These are phyloP conservation scores for Miichthys miiuy DNA, from an alignment of 2,797 vertebrate species.

Conservation along the genomic window DNA sequence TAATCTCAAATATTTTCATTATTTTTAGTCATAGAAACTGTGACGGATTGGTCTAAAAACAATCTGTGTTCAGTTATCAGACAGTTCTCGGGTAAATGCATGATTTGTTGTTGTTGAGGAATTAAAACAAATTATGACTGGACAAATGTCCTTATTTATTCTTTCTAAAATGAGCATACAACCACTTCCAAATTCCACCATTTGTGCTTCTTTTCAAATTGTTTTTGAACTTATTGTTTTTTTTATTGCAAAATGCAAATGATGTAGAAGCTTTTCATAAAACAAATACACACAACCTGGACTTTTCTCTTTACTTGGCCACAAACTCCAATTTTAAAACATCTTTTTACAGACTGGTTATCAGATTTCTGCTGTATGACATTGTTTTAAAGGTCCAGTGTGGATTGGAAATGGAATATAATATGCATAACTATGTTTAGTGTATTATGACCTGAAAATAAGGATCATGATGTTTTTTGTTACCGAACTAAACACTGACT, in stretches of 20 bases:
- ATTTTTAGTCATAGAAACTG: neutral
- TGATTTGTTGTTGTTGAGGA: neutral
- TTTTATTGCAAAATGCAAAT: neutral
- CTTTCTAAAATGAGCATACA: neutral
- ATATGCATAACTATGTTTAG: too few relatives aligned
- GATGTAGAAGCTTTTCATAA: too few relatives aligned
- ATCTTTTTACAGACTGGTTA: neutral
- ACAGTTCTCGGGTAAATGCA: too few relatives aligned
- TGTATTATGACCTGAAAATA: too few relatives aligned
- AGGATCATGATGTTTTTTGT: too few relatives aligned
- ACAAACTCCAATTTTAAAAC: neutral
- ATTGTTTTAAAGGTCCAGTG: neutral
- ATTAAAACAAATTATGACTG: neutral
- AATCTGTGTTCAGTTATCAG: neutral
- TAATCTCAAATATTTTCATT: neutral
- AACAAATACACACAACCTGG: too few relatives aligned
- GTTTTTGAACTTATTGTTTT: neutral
- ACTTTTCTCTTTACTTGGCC: neutral
- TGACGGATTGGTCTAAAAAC: neutral
- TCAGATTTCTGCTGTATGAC: neutral
- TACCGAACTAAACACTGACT: too few relatives aligned
- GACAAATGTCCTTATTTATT: neutral
- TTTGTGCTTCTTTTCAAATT: neutral
- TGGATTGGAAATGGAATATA: too few relatives aligned
- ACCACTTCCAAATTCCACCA: neutral